These are phyloP conservation scores for Knipowitschia caucasica DNA, from an alignment of 2,797 vertebrate genomes.

Conservation along the genomic window DNA sequence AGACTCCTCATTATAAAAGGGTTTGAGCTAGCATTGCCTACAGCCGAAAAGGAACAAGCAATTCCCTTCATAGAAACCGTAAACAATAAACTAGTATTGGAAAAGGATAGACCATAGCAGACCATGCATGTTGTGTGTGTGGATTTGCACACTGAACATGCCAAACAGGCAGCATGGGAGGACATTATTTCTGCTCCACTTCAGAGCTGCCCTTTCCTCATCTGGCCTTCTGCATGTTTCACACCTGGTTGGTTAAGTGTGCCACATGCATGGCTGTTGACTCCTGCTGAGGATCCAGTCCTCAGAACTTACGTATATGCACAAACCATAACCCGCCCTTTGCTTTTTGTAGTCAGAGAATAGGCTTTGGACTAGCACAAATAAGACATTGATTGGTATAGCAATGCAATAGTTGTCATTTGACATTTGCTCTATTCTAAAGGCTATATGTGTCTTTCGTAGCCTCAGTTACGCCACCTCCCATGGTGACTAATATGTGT, in stretches of 20 bases:
- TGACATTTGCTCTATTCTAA: constrained; percentile 14
- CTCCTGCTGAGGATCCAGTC: constrained; percentile 33
- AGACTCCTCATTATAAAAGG: too few species aligned
- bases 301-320: constrained; percentile 6
- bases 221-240: constrained; percentile 61
- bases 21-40: too few species aligned
- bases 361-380: neutral
- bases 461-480: constrained; percentile 33
- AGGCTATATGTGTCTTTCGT: constrained; percentile 27
- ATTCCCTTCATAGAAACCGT: too few species aligned
- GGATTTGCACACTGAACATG: constrained; percentile 31
- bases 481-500: constrained; percentile 50
- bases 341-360: constrained; percentile 15
- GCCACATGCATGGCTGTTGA: constrained; percentile 47
- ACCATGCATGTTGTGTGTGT: constrained; percentile 24
- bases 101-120: too few species aligned
- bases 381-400: neutral
- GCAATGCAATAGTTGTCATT: neutral
- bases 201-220: constrained; percentile 48
- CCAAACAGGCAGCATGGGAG: constrained; percentile 32
- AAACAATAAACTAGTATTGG: too few species aligned
- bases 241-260: constrained; percentile 70
- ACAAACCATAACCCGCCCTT: constrained; percentile 12
- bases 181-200: constrained; percentile 58
- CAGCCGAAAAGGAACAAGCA: too few species aligned